These are phyloP conservation scores for Hirtodrosophila trivittata DNA, from an alignment of 2,888 invertebrate species.

Conservation along the genomic window DNA sequence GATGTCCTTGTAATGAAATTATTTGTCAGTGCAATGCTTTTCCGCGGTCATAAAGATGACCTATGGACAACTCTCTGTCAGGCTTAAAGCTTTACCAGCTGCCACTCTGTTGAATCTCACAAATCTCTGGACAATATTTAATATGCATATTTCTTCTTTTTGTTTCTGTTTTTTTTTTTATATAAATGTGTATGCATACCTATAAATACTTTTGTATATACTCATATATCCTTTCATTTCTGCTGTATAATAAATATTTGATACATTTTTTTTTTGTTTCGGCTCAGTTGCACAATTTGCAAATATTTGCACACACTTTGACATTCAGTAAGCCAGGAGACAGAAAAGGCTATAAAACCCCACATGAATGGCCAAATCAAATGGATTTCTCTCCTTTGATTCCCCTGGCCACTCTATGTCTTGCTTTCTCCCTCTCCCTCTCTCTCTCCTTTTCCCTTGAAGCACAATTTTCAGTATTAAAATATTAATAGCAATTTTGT, in stretches of 20 bases:
- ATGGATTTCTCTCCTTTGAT: background rate
- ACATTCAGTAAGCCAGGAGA: constrained; percentile 18
- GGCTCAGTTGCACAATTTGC: constrained; percentile 43
- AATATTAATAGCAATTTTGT: constrained; percentile 69
- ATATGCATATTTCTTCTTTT: too few relatives aligned
- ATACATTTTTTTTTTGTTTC: constrained; percentile 20
- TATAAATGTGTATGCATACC: constrained; percentile 8
- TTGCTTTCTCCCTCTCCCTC: constrained; percentile 4
- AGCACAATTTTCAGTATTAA: constrained; percentile 56
- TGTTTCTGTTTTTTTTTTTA: too few relatives aligned
- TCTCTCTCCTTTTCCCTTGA: constrained; percentile 4
- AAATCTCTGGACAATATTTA: constrained; percentile 27
- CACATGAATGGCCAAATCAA: constrained; percentile 2
- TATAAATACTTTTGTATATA: constrained; percentile 1
- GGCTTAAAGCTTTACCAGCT: constrained; percentile 34
- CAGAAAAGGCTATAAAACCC: constrained; percentile 34
- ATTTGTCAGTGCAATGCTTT: constrained; percentile 65
- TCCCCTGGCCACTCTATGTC: constrained; percentile 1
- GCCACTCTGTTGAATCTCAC: constrained; percentile 21
- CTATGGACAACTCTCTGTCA: background rate
- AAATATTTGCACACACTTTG: constrained; percentile 54
- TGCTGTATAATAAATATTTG: constrained; percentile 47
- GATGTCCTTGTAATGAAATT: constrained; percentile 67
- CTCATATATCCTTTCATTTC: constrained; percentile 5
- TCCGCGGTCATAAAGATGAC: constrained; percentile 7